These are phyloP conservation scores for Tachysurus fulvidraco DNA, from an alignment of 2,113 vertebrate species.

Conservation along the genomic window DNA sequence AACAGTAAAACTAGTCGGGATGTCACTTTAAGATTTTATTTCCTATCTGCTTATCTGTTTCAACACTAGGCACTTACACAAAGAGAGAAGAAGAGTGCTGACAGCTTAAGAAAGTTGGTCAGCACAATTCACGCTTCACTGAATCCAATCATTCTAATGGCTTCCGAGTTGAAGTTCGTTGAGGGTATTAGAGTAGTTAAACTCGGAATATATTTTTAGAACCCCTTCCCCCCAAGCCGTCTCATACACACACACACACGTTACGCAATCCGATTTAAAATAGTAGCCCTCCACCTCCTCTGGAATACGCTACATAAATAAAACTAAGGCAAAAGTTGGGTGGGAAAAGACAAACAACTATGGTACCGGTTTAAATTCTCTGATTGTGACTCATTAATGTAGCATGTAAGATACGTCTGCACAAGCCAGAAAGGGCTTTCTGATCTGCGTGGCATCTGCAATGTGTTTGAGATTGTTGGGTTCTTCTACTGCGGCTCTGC, in stretches of 20 bases:
- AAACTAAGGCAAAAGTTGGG: not conserved
- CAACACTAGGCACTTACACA: conserved; percentile 43
- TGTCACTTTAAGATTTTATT: conserved; percentile 67
- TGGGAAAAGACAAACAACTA: not conserved
- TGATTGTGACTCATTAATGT: not conserved
- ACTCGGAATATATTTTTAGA: conserved; percentile 35
- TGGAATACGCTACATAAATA: not conserved
- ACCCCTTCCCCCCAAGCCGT: not conserved
- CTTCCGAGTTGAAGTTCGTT: conserved; percentile 20
- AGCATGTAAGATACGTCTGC: conserved; percentile 1
- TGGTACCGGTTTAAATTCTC: not conserved
- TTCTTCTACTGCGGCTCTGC: conserved; percentile 58
- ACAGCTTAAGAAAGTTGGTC: conserved; percentile 68
- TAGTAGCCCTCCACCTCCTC: conserved; percentile 13
- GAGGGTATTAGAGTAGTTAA: conserved; percentile 32
- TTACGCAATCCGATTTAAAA: conserved; percentile 26
- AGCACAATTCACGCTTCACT: conserved; percentile 67
- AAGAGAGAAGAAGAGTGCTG: conserved; percentile 68
- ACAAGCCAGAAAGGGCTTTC: not conserved
- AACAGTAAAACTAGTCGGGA: conserved; percentile 21
- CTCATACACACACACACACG: not conserved
- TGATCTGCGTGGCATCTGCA: conserved; percentile 21
- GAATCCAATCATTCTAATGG: conserved; percentile 39
- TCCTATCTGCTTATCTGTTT: conserved; percentile 41
- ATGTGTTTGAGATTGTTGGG: conserved; percentile 33